phyloP scores from a whole-genome alignment of 2,888 invertebrate genomes.

The Eristalinus sepulchralis region DNA sequence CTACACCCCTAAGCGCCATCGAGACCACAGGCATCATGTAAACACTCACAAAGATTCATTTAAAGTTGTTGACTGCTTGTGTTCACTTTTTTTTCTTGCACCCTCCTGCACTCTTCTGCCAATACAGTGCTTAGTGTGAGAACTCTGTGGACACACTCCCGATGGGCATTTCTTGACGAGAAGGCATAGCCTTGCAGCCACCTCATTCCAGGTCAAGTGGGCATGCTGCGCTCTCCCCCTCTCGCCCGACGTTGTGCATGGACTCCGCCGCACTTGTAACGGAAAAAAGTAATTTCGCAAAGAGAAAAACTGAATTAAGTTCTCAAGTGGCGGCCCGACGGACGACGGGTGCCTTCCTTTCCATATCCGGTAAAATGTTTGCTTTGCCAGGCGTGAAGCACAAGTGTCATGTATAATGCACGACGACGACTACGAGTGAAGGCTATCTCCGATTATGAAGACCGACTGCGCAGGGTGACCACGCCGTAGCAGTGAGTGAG shows the following conservation, averaged over 20 bases:
- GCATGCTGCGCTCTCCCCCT: slow-evolving; percentile 43
- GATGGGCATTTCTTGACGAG: slow-evolving; percentile 47
- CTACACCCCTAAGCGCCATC: not conserved
- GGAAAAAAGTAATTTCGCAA: slow-evolving; percentile 69
- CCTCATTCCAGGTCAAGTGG: slow-evolving; percentile 65
- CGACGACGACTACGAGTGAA: slow-evolving; percentile 34
- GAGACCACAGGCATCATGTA: not conserved
- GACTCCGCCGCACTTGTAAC: slow-evolving; percentile 60
- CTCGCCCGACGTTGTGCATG: slow-evolving; percentile 46
- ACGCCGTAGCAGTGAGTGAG: slow-evolving; percentile 4
- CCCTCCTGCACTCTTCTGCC: not conserved
- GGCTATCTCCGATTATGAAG: slow-evolving; percentile 20
- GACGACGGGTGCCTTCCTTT: slow-evolving; percentile 6
- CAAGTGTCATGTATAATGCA: slow-evolving; percentile 69
- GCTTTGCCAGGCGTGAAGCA: slow-evolving; percentile 67
- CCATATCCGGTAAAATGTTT: slow-evolving; percentile 68
- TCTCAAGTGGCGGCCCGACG: slow-evolving; percentile 28
- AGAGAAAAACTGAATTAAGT: slow-evolving; percentile 70
- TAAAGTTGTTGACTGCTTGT: not conserved
- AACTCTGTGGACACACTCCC: slow-evolving; percentile 20
- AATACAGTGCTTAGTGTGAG: not conserved
- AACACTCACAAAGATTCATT: not conserved
- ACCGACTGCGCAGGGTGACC: not conserved
- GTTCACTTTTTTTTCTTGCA: not conserved
- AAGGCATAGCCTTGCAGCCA: slow-evolving; percentile 7